Evolutionary conservation across 37 sponge, comb jelly and placozoan species (phyloP), one percentile per base, ranked within the genome.

Genomic region (Ianthella basta): DNA sequence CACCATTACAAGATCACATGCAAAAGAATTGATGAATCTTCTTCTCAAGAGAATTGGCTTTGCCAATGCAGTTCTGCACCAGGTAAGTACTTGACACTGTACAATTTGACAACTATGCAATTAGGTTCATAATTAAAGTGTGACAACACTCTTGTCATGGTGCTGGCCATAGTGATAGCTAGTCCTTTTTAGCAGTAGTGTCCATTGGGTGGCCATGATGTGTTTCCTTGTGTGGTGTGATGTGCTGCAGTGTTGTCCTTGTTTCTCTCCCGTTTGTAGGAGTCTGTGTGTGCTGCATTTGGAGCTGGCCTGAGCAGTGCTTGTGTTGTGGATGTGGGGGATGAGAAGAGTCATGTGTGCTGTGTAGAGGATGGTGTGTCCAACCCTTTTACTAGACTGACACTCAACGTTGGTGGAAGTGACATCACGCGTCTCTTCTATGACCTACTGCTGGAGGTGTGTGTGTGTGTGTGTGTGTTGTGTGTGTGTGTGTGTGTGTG

Each of bases 291-390:
- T 92, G 95, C 95, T 24, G 80, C 93, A 57, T 97, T 85, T 86
- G 86, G 97, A 57, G 93, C 97, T n/a, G 97, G 97, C 0, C 70
- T 95, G 64, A 88, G 91, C 66, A 87, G 82, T 79, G 91, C 92
- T 5, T 97, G 97, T 92, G 91, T 97, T 27, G 93, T 97, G 37
- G 92, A 97, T 69, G 84, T 94, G 55, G 97, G 97, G 40, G 97
- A 94, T 63, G 92, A 97, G 75, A 90, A 59, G 59, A 92, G 91
- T 15, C 83, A 84, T 66, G 79, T 97, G n/a, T 89, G 87, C 67
- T 97, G 97, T 86, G 88, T 97, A 33, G 97, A 97, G 77, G 97
- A 97, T 70, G 97, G 97, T 29, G 83, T 94, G 59, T 93, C 95
- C 38, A 94, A 91, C 60, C 95, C 95, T 15, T 84, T 88, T 59